Percentiles rank a stretch among this genome's conserved stretches.
phyloP scores from a whole-genome alignment of 1,140 invertebrate genomes.

The Tetragnatha versicolor region DNA sequence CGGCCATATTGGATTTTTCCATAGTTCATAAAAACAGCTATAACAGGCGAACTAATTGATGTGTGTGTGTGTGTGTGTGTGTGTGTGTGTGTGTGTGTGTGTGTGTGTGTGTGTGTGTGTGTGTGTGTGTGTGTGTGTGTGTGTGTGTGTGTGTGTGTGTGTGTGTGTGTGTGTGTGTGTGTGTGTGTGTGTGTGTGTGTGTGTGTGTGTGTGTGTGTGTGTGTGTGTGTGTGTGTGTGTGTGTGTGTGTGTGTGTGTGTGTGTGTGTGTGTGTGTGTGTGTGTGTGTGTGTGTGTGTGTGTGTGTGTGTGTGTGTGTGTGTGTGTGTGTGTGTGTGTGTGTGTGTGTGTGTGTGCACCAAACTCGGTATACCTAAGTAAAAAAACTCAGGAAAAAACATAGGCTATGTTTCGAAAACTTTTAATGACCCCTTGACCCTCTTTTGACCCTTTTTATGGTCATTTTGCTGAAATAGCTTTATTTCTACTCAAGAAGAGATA shows the following conservation, averaged over 20 bases:
- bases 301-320: constrained; percentile 25
- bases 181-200: constrained; percentile 25
- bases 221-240: constrained; percentile 25
- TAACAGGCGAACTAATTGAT: no score
- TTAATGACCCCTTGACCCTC: no score
- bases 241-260: constrained; percentile 27
- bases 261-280: constrained; percentile 21
- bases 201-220: constrained; percentile 27
- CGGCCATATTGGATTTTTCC: no score
- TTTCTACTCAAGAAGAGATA: no score
- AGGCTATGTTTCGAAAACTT: no score
- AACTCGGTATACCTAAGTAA: no score
- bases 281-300: constrained; percentile 21
- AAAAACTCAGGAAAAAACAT: no score
- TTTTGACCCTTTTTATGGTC: no score
- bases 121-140: constrained; percentile 31
- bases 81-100: constrained; percentile 29
- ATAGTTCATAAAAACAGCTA: no score
- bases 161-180: constrained; percentile 25
- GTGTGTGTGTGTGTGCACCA: constrained; percentile 33
- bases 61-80: constrained; percentile 9
- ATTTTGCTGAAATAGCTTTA: no score
- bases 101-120: constrained; percentile 29
- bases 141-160: constrained; percentile 29
- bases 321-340: constrained; percentile 33